Percentiles rank a stretch among this genome's conserved stretches.
These are phyloP conservation scores for Mycalesis mineus DNA, from an alignment of 2,888 invertebrate species.

Conservation along the genomic window DNA sequence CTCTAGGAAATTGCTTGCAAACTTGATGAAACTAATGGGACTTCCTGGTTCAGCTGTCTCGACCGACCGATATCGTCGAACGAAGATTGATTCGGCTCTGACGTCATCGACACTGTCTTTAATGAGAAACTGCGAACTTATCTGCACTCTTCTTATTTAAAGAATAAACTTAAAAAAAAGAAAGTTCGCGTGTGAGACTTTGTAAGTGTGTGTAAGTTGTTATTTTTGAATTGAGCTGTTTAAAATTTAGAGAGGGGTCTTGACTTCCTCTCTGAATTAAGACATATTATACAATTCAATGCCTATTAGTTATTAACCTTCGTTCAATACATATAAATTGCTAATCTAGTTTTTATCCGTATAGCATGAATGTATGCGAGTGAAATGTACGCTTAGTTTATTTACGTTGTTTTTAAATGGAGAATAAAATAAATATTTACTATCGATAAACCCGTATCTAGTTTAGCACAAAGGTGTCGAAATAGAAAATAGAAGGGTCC, in stretches of 20 bases:
- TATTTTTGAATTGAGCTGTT: too few species aligned
- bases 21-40: slow-evolving; percentile 22
- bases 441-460: background rate
- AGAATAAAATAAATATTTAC: background rate
- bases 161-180: too few species aligned
- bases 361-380: too few species aligned
- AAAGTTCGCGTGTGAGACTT: too few species aligned
- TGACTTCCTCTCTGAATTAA: too few species aligned
- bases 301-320: too few species aligned
- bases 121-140: background rate
- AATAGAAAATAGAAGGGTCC: slow-evolving; percentile 17
- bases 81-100: slow-evolving; percentile 71
- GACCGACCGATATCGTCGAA: slow-evolving; percentile 56
- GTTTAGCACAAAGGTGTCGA: slow-evolving; percentile 31
- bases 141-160: background rate
- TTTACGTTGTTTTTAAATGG: background rate
- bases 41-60: slow-evolving; percentile 18
- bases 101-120: slow-evolving; percentile 43
- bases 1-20: background rate
- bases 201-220: too few species aligned
- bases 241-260: too few species aligned
- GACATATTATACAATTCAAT: too few species aligned
- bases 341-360: too few species aligned
- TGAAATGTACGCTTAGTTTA: too few species aligned
- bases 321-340: too few species aligned